These are phyloP conservation scores for Cervus canadensis DNA, from an alignment of 2,113 vertebrate genomes.

Conservation along the genomic window DNA sequence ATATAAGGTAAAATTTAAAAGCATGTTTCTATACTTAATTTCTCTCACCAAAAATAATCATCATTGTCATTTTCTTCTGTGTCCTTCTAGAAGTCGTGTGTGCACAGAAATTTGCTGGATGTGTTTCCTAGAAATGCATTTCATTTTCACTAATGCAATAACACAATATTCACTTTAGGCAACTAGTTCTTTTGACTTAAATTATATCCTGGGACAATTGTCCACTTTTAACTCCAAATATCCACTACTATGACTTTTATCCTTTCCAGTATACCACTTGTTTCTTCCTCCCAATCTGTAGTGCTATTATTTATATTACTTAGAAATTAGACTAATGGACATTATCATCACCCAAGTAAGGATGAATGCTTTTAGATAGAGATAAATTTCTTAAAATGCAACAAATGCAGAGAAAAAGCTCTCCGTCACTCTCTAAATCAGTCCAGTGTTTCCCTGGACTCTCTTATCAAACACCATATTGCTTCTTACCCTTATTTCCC, in stretches of 20 bases:
- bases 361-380: not conserved
- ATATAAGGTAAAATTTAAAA: conserved; percentile 17
- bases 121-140: conserved; percentile 16
- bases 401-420: not conserved
- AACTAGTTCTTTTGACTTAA: conserved; percentile 34
- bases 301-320: not conserved
- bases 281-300: not conserved
- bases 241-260: not conserved
- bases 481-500: not conserved
- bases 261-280: not conserved
- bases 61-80: conserved; percentile 26
- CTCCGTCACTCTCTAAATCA: not conserved
- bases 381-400: not conserved
- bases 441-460: not conserved
- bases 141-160: not conserved
- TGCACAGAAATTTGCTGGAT: not conserved
- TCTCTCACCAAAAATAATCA: not conserved
- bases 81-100: conserved; percentile 3
- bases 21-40: not conserved
- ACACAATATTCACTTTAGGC: not conserved
- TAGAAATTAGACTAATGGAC: conserved; percentile 7
- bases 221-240: conserved; percentile 35
- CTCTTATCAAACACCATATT: not conserved
- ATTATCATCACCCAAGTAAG: not conserved
- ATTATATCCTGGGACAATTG: conserved; percentile 13